These are phyloP conservation scores for Drosophila pachea DNA, from an alignment of 1,140 invertebrate genomes.

Conservation along the genomic window DNA sequence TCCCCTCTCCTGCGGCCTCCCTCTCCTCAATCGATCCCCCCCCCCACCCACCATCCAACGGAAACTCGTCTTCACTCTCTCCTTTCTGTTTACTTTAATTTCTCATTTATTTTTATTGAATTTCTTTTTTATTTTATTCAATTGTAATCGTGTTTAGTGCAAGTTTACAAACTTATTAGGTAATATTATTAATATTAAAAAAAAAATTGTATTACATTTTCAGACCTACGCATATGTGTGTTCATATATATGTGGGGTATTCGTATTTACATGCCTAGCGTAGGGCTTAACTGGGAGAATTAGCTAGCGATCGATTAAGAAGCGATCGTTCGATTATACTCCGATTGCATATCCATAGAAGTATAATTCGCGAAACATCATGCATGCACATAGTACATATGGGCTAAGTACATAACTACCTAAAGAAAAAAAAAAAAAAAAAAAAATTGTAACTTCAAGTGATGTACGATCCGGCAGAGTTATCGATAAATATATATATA, in stretches of 20 bases:
- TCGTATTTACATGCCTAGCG: slow-evolving; percentile 9
- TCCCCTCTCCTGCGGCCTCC: too few relatives aligned
- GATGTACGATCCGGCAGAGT: not conserved
- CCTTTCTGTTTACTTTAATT: not conserved
- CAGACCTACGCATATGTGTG: slow-evolving; percentile 12
- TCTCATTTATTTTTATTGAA: not conserved
- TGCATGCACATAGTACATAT: not conserved
- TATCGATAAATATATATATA: too few relatives aligned
- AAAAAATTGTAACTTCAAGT: slow-evolving; percentile 13
- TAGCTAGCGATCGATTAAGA: slow-evolving; percentile 34
- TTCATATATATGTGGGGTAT: not conserved
- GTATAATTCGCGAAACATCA: slow-evolving; percentile 30
- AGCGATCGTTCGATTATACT: slow-evolving; percentile 41
- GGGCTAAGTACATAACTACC: too few relatives aligned
- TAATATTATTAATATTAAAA: slow-evolving; percentile 8
- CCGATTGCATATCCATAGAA: slow-evolving; percentile 33
- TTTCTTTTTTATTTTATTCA: slow-evolving; percentile 14
- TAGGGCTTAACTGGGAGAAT: slow-evolving; percentile 12
- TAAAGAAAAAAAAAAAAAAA: too few relatives aligned
- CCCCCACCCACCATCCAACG: not conserved
- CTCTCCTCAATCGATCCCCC: too few relatives aligned
- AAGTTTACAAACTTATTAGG: slow-evolving; percentile 34
- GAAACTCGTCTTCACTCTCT: not conserved
- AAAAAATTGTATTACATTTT: slow-evolving; percentile 28
- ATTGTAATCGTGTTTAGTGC: slow-evolving; percentile 26